These are phyloP conservation scores for Scaptomyza polygonia DNA, from an alignment of 2,888 invertebrate genomes.

Conservation along the genomic window DNA sequence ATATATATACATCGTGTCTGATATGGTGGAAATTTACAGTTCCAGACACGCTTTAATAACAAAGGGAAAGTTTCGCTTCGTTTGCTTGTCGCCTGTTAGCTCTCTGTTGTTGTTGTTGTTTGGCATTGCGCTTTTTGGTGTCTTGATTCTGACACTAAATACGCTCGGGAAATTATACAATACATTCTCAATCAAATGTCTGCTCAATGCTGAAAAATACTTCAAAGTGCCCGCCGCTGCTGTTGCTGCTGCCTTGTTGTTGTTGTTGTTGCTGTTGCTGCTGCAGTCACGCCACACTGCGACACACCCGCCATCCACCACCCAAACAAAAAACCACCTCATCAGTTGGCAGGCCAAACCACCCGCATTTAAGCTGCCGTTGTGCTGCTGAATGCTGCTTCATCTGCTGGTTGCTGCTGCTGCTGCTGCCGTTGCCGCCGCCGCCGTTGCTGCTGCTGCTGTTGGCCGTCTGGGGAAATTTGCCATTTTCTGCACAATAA, in stretches of 20 bases:
- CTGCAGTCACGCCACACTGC: constrained; percentile 35
- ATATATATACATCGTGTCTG: background rate
- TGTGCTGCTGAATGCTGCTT: constrained; percentile 39
- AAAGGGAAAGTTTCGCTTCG: constrained; percentile 40
- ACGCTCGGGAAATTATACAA: constrained; percentile 84
- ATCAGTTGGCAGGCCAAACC: constrained; percentile 11
- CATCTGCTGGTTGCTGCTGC: constrained; percentile 16
- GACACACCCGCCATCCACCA: background rate
- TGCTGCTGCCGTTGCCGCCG: constrained; percentile 7
- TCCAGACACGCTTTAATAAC: constrained; percentile 9
- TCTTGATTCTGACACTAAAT: constrained; percentile 72
- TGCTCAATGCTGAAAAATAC: constrained; percentile 75
- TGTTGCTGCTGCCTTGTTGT: constrained; percentile 28
- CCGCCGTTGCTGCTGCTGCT: constrained; percentile 30
- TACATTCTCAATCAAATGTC: constrained; percentile 82
- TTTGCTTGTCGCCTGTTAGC: constrained; percentile 35
- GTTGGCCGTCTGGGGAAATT: constrained; percentile 82
- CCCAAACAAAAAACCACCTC: constrained; percentile 1
- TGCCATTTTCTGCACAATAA: constrained; percentile 83
- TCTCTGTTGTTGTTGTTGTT: constrained; percentile 27
- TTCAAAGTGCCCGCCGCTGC: constrained; percentile 60
- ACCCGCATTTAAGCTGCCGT: constrained; percentile 47
- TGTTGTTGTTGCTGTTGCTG: constrained; percentile 28
- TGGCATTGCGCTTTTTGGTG: constrained; percentile 52
- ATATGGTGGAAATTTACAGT: constrained; percentile 12